phyloP scores from a whole-genome alignment of 1,140 invertebrate genomes.

The Brachionus sp. region DNA sequence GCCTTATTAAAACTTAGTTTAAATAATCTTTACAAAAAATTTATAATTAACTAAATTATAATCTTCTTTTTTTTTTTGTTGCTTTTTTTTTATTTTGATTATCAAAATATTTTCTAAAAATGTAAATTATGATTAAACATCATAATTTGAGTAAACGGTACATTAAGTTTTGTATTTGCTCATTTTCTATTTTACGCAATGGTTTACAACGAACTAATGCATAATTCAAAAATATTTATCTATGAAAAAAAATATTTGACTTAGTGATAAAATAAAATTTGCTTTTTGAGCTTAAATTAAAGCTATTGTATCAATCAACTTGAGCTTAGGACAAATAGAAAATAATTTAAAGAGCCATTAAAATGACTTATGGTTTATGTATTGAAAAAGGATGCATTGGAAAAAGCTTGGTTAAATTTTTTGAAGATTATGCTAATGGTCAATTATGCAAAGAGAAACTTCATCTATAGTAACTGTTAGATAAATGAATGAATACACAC shows the following conservation, averaged over 20 bases:
- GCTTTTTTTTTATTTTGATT: neutral
- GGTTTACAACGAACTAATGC: neutral
- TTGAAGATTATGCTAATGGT: no score
- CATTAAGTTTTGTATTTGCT: neutral
- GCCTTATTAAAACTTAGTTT: neutral
- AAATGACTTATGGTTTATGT: no score
- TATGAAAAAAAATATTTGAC: no score
- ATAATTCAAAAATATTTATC: neutral
- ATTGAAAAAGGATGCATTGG: no score
- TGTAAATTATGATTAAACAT: conserved; percentile 5
- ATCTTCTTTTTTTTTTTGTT: neutral
- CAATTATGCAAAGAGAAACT: no score
- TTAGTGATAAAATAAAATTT: neutral
- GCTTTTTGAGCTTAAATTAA: no score
- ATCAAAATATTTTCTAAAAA: neutral
- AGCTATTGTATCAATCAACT: no score
- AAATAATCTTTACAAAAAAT: neutral
- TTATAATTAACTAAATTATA: neutral
- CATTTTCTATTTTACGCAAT: neutral
- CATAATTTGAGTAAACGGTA: neutral
- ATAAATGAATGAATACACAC: no score
- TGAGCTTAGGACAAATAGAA: no score
- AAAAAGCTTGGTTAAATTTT: no score
- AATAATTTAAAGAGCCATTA: no score
- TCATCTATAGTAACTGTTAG: no score